Base-by-base conservation (phyloP, 2,797 vertebrate species). In the Platalea minor region DNA sequence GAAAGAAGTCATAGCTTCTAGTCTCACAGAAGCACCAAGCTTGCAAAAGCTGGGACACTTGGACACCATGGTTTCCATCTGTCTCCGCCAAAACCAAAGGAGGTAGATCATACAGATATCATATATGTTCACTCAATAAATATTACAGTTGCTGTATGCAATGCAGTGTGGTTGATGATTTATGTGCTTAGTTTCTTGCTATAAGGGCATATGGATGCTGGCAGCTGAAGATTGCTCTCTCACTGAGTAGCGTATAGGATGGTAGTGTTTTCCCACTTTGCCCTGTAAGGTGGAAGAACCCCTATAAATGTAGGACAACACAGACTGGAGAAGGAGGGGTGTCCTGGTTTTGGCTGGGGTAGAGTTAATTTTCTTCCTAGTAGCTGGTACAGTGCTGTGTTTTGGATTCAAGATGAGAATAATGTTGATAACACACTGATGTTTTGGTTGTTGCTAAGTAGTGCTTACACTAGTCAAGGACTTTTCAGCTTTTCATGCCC, bases 271-370 rank as follows among this genome's bases (percentile, higher is more conserved):
- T 78, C 26, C 19, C 45, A 19, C 29, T 68, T 89, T 45, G 3
- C 10, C 25, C 19, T 50, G 10, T 68, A 65, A 57, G 14, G 23
- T 91, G 48, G 31, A 76, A 88, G 24, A 91, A 41, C 13, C n/a
- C 18, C 13, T 29, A 1, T 50, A 53, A 20, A 20, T 28, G n/a
- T 5, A 95, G 45, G 41, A 74, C 35, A 63, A 17, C 13, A 39
- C 12, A 75, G 17, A 63, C 7, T 73, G 21, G 11, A 39, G 4
- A 8, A 56, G 9, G 2, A 1, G 2, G 11, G 0, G 7, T 31
- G 29, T 54, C 29, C 53, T 54, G 29, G 29, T 54, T 54, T 54
- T 5, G 5, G 18, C 29, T 54, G 53, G 53, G 18, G 19, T 31
- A 54, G 29, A 54, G 53, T 54, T 54, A 54, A 31, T 31, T 54